phyloP scores from a whole-genome alignment of 1,140 invertebrate species.

The Lucilia sericata region DNA sequence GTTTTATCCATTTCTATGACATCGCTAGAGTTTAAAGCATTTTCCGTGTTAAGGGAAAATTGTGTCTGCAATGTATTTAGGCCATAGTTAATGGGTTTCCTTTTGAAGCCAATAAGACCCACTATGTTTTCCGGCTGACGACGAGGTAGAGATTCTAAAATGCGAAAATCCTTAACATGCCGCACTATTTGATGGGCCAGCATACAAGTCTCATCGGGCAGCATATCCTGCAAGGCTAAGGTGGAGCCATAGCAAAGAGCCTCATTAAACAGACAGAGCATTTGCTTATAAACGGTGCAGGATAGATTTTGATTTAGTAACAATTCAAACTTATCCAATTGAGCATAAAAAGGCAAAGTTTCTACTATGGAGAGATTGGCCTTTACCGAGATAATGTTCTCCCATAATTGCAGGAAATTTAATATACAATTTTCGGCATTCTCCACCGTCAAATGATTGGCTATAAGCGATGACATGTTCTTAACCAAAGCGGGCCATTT shows the following conservation, averaged over 20 bases:
- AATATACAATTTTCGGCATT: slow-evolving; percentile 78
- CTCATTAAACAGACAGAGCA: slow-evolving; percentile 87
- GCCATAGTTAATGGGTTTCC: slow-evolving; percentile 58
- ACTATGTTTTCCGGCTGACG: slow-evolving; percentile 69
- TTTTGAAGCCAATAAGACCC: slow-evolving; percentile 71
- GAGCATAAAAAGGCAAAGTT: slow-evolving; percentile 88
- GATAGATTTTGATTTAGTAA: slow-evolving; percentile 80
- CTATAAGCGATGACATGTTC: slow-evolving; percentile 73
- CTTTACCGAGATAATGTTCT: slow-evolving; percentile 91
- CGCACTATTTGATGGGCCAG: slow-evolving; percentile 86
- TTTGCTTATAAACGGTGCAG: slow-evolving; percentile 84
- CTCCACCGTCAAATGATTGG: slow-evolving; percentile 70
- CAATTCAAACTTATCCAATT: slow-evolving; percentile 83
- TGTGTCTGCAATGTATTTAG: slow-evolving; percentile 9
- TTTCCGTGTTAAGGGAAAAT: neutral
- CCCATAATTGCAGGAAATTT: slow-evolving; percentile 87
- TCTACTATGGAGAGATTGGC: slow-evolving; percentile 89
- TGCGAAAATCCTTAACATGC: slow-evolving; percentile 84
- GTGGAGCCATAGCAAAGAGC: slow-evolving; percentile 91
- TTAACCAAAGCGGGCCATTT: slow-evolving; percentile 84
- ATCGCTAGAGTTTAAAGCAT: slow-evolving; percentile 47
- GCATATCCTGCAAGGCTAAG: slow-evolving; percentile 84
- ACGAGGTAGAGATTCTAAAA: slow-evolving; percentile 75
- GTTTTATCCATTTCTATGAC: slow-evolving; percentile 73
- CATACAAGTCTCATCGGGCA: slow-evolving; percentile 88